Evolutionary conservation across 2,113 vertebrate genomes (phyloP).

Genomic region (Elgaria multicarinata): DNA sequence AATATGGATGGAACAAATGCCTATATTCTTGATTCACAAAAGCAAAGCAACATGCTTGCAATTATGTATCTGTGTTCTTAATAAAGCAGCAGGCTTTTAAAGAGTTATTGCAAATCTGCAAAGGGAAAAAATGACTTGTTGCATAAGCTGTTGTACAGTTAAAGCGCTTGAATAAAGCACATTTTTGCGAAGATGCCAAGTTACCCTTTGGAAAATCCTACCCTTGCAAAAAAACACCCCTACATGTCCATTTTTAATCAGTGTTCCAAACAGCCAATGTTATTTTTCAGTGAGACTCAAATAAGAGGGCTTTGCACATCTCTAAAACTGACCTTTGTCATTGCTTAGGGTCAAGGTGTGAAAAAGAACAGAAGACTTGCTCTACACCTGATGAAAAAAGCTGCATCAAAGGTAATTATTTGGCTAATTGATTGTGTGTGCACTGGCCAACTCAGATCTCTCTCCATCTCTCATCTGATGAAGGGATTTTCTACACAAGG

Average conservation of each 20-base stretch:
- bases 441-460: not conserved
- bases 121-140: not conserved
- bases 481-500: no score
- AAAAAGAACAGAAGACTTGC: slow-evolving; percentile 87
- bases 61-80: not conserved
- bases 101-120: not conserved
- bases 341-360: slow-evolving; percentile 87
- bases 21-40: not conserved
- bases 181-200: not conserved
- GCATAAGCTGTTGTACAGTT: not conserved
- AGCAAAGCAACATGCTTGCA: not conserved
- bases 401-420: slow-evolving; percentile 90
- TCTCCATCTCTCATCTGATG: not conserved
- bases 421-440: no score
- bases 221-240: not conserved
- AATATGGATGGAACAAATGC: not conserved
- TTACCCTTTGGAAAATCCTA: not conserved
- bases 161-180: not conserved
- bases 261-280: no score
- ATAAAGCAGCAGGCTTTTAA: not conserved
- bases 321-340: not conserved
- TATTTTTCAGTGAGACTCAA: not conserved
- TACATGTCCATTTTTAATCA: not conserved
- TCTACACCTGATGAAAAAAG: slow-evolving; percentile 88
- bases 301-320: not conserved